phyloP scores from a whole-genome alignment of 2,888 invertebrate species.

The Melolontha melolontha region DNA sequence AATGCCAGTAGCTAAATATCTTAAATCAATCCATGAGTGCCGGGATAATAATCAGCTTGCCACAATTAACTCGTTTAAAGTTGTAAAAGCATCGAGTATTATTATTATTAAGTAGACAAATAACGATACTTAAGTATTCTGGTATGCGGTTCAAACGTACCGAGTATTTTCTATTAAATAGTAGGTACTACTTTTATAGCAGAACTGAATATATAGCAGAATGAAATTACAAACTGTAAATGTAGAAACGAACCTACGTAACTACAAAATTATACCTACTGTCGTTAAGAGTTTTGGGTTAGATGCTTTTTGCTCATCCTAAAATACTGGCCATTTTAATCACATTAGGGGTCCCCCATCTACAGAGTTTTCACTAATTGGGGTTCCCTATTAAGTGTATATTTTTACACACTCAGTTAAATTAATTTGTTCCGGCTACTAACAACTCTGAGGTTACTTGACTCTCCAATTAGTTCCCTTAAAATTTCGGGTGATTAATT shows the following conservation, averaged over 20 bases:
- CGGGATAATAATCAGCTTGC: too few relatives aligned
- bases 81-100: too few relatives aligned
- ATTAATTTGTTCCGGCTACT: slow-evolving; percentile 49
- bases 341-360: slow-evolving; percentile 46
- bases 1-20: too few relatives aligned
- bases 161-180: too few relatives aligned
- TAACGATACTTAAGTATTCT: too few relatives aligned
- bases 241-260: slow-evolving; percentile 14
- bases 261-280: slow-evolving; percentile 16
- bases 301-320: slow-evolving; percentile 2
- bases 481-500: slow-evolving; percentile 55
- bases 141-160: too few relatives aligned
- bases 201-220: too few relatives aligned
- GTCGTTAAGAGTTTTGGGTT: slow-evolving; percentile 21
- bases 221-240: slow-evolving; percentile 6
- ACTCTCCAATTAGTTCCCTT: slow-evolving; percentile 44
- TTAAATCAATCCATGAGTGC: too few relatives aligned
- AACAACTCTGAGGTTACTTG: slow-evolving; percentile 48
- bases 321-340: slow-evolving; percentile 53
- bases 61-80: too few relatives aligned
- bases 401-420: slow-evolving; percentile 49
- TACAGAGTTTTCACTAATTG: slow-evolving; percentile 38
- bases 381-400: slow-evolving; percentile 47
- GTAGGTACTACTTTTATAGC: slow-evolving; percentile 5
- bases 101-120: too few relatives aligned